Base-by-base conservation (phyloP, 1,140 invertebrate genomes). In the Drosophila sturtevanti region DNA sequence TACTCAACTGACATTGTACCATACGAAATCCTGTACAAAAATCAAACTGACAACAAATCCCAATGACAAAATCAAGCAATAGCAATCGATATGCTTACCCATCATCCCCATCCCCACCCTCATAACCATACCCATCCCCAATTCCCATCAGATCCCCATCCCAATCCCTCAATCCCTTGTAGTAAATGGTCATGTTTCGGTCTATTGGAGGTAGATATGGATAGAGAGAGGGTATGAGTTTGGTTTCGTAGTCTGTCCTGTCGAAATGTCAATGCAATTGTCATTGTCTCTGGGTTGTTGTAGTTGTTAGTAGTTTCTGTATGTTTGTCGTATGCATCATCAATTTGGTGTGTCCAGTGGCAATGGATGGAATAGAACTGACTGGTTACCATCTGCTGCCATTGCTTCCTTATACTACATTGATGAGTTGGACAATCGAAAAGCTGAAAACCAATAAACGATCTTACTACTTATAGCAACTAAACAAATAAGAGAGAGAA, bases 61-160 rank as follows among this genome's bases (percentile, higher is more conserved):
- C 84, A 82, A 87, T 87, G 82, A 82, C 82, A 82, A 89, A 87
- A 87, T 87, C 84, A 87, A 87, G 82, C 79, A 87, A 87, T 73
- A 81, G 82, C 79, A 87, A 79, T 82, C 84, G 82, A 87, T 87
- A 84, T 68, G 72, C 38, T 44, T 59, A 24, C 66, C 51, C 71
- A 31, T 31, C 27, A 31, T 31, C 27, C 27, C 27, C 27, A n/a
- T n/a, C n/a, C n/a, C 16, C 38, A 59, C 31, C 24, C 58, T n/a
- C n/a, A n/a, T n/a, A n/a, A n/a, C n/a, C n/a, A n/a, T n/a, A n/a
- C n/a, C n/a, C 27, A 31, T 31, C 27, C 27, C 27, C 27, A 3
- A 24, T 4, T 3, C 22, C 22, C 22, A 24, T 24, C 4, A 4
- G 22, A n/a, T n/a, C n/a, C n/a, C 16, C 38, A 59, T 37, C 24